Conservation (phyloP, 2,888 invertebrate species). For the Schizaphis graminum region DNA sequence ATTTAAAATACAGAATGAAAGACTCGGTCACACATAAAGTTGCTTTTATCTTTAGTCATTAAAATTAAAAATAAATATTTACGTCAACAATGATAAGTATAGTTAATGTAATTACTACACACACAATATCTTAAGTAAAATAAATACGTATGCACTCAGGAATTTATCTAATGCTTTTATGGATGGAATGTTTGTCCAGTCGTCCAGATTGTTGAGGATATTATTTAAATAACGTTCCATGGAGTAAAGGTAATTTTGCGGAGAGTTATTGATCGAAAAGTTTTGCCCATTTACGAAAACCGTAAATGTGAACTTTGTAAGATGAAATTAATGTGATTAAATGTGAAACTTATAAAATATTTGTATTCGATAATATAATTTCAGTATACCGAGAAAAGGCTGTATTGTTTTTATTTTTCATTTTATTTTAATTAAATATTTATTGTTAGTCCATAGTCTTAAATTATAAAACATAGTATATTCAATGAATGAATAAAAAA, state of each 20-base stretch:
- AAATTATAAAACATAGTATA: background rate
- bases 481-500: background rate
- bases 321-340: background rate
- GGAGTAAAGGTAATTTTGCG: background rate
- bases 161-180: background rate
- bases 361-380: background rate
- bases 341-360: background rate
- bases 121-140: background rate
- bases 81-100: background rate
- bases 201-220: background rate
- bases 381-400: background rate
- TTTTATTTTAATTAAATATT: conserved; percentile 1
- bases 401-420: background rate
- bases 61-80: conserved; percentile 9
- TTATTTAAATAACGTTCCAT: background rate
- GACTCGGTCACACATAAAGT: background rate
- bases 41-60: background rate
- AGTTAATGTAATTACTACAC: background rate
- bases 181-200: background rate
- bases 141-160: background rate
- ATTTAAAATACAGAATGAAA: too few relatives aligned
- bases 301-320: background rate
- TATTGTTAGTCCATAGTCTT: background rate
- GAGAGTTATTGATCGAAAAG: conserved; percentile 11
- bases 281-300: background rate